Percentiles rank a stretch among this genome's conserved stretches.
These are phyloP conservation scores for Megalops cyprinoides DNA, from an alignment of 2,797 vertebrate genomes.

Conservation along the genomic window DNA sequence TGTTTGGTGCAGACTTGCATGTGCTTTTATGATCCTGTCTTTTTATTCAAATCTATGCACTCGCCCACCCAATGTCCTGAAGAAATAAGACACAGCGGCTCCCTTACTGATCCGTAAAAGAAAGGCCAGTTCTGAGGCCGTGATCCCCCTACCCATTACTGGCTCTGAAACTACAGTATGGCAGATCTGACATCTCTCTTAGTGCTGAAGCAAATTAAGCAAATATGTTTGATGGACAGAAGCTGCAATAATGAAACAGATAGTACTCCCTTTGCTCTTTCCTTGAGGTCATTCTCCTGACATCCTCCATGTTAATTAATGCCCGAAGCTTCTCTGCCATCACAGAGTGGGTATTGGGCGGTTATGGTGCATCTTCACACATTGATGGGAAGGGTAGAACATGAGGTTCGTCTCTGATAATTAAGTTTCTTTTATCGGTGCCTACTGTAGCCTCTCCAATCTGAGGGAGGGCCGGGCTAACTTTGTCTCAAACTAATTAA, in stretches of 20 bases:
- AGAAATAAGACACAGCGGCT: neutral
- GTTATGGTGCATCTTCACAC: neutral
- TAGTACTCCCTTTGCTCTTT: neutral
- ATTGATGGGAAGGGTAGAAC: neutral
- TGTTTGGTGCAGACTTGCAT: no score
- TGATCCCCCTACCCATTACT: neutral
- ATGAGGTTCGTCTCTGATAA: neutral
- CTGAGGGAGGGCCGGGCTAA: neutral
- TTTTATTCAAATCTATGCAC: neutral
- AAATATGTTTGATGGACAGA: neutral
- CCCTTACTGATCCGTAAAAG: neutral
- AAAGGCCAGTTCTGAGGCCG: neutral
- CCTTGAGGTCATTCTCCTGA: neutral
- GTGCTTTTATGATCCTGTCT: neutral
- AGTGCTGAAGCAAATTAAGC: neutral
- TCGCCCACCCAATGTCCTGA: neutral
- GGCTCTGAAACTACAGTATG: neutral
- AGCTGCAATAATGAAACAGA: neutral
- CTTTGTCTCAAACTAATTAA: conserved; percentile 1
- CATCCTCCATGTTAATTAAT: conserved; percentile 17
- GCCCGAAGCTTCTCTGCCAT: neutral
- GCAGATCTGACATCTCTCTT: no score
- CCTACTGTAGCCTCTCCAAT: neutral
- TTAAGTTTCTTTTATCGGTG: neutral
- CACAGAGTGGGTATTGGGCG: neutral